Evolutionary conservation across 2,888 invertebrate species (phyloP).

Genomic region (Seira ritae): DNA sequence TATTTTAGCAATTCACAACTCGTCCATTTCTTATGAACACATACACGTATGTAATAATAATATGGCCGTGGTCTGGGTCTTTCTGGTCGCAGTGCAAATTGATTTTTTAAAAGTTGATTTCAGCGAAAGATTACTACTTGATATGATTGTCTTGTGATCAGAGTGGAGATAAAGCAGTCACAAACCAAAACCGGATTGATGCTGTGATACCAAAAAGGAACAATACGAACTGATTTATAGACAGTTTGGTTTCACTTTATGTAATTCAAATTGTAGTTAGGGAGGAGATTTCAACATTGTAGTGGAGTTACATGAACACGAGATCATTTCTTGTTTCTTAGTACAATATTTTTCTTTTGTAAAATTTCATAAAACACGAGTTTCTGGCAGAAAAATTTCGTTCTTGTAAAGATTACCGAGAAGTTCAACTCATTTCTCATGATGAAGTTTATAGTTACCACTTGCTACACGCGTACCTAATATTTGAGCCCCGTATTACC

Average conservation of each 20-base stretch:
- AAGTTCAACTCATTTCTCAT: too few relatives aligned
- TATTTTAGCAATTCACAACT: neutral
- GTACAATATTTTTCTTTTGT: neutral
- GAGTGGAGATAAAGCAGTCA: conserved; percentile 32
- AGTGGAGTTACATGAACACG: neutral
- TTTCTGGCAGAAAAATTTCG: neutral
- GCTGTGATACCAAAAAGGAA: conserved; percentile 43
- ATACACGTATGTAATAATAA: too few relatives aligned
- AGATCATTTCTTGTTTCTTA: neutral
- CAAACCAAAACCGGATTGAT: conserved; percentile 49
- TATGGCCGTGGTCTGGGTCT: too few relatives aligned
- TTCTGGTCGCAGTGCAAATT: conserved; percentile 11
- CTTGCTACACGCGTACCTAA: too few relatives aligned
- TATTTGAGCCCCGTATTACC: too few relatives aligned
- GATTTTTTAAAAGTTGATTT: conserved; percentile 19
- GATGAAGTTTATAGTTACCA: too few relatives aligned
- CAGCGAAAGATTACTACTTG: conserved; percentile 11
- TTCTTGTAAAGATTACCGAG: neutral
- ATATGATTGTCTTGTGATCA: conserved; percentile 31
- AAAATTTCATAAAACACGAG: conserved; percentile 6
- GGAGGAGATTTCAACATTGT: neutral
- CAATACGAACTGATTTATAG: conserved; percentile 50
- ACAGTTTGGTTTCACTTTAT: conserved; percentile 24
- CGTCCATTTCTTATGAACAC: too few relatives aligned
- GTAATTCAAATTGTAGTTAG: conserved; percentile 11